Conservation (phyloP, 2,888 invertebrate species). For the Rotaria magnacalcarata region DNA sequence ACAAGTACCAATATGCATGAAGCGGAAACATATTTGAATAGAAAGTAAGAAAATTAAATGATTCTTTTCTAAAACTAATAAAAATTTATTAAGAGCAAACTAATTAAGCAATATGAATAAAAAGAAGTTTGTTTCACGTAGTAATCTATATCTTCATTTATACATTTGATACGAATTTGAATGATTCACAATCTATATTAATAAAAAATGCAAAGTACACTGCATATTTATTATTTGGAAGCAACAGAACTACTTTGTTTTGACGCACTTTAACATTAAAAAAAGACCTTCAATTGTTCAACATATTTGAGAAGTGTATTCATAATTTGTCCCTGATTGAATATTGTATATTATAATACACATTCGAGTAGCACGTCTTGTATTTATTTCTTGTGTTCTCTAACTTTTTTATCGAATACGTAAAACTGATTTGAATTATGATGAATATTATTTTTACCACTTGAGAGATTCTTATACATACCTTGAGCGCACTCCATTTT, state of each 20-base stretch:
- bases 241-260: too few species aligned
- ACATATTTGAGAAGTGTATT: too few species aligned
- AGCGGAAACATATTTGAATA: conserved; percentile 10
- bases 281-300: too few species aligned
- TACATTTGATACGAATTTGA: too few species aligned
- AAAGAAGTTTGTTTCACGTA: too few species aligned
- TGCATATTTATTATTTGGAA: too few species aligned
- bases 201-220: too few species aligned
- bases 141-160: too few species aligned
- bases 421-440: not conserved
- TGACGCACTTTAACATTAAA: too few species aligned
- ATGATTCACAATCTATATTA: too few species aligned
- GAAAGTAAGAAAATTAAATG: not conserved
- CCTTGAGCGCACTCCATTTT: not conserved
- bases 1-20: not conserved
- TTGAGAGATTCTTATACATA: not conserved
- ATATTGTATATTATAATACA: not conserved
- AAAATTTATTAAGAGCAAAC: too few species aligned
- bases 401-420: not conserved
- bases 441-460: not conserved
- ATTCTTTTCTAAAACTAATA: not conserved
- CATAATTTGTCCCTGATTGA: not conserved
- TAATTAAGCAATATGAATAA: too few species aligned
- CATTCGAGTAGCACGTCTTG: not conserved
- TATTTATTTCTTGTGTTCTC: not conserved